Evolutionary conservation across 2,797 vertebrate genomes (phyloP).

Genomic region (Channallabes apus): DNA sequence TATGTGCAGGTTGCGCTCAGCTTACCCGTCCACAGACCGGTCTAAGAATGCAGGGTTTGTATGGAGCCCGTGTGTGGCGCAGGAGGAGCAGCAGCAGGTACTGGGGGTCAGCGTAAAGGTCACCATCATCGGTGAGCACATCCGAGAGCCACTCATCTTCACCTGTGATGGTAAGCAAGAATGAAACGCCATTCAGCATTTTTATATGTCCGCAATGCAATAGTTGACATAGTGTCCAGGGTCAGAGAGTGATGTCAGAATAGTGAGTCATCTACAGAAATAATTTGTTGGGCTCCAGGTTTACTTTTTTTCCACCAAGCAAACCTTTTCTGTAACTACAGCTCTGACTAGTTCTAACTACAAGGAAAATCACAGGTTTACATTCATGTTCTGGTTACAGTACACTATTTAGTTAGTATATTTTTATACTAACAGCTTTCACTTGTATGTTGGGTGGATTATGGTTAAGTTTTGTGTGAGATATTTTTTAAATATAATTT

Average conservation of each 20-base stretch:
- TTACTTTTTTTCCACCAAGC: neutral
- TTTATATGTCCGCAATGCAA: neutral
- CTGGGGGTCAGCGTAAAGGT: conserved; percentile 87
- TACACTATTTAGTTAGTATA: neutral
- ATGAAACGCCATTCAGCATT: neutral
- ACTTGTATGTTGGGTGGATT: neutral
- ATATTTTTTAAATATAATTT: neutral
- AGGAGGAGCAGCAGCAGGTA: conserved; percentile 82
- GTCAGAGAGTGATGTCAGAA: too few species aligned
- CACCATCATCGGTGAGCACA: conserved; percentile 80
- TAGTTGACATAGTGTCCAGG: neutral
- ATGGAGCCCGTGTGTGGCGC: conserved; percentile 80
- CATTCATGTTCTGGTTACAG: neutral
- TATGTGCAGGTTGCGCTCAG: conserved; percentile 77
- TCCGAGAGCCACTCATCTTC: conserved; percentile 89
- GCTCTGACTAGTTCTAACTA: neutral
- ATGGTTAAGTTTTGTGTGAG: neutral
- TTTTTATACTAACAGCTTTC: neutral
- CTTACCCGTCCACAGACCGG: conserved; percentile 72
- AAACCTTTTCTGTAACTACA: neutral
- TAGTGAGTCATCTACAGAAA: neutral
- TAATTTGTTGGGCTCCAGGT: neutral
- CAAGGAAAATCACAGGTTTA: neutral
- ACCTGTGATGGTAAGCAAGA: conserved; percentile 88
- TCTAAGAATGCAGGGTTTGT: conserved; percentile 80